Base-by-base conservation (phyloP, 2,113 vertebrate genomes). In the Mastomys coucha region DNA sequence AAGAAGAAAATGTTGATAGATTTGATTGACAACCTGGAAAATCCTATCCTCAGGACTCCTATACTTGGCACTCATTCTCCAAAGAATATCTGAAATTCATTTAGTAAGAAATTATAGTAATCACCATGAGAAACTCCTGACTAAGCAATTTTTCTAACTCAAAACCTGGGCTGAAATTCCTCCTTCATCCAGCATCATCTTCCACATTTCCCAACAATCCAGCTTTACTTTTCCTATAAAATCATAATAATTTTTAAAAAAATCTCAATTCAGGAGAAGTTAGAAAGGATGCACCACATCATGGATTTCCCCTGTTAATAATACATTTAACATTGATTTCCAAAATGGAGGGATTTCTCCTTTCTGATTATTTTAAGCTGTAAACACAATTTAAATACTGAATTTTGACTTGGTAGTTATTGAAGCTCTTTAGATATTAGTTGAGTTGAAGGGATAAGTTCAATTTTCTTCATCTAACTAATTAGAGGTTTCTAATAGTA, bases 41-140 rank as follows among this genome's bases (percentile, higher is more conserved):
- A 84, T 51, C 10, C 20, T 87, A 93, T 87, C 31, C 56, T n/a
- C 19, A n/a, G 7, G 39, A 2, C 0, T 2, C 4, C 24, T 88
- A 60, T n/a, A 60, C 65, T 76, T 28, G 24, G 93, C 69, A 75
- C 63, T 76, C 1, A 56, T 94, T 90, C 49, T 94, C 89, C 51
- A 5, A 94, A 87, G 31, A 69, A 11, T 12, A 85, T 13, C 1
- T 80, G 2, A 39, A 67, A 17, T 31, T 76, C 58, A 86, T 22
- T 45, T 90, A 96, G 33, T 82, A 88, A 81, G 3, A 91, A 86
- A 75, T 89, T 91, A 72, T 16, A 82, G 65, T 67, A 12, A 87
- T 22, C 65, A 75, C 1, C 45, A 73, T 77, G 4, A 63, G 67
- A 76, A 84, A 73, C 76, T 19, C 9, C 1, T 51, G 31, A 93